phyloP scores from a whole-genome alignment of 2,113 vertebrate species.

The Perccottus glenii region DNA sequence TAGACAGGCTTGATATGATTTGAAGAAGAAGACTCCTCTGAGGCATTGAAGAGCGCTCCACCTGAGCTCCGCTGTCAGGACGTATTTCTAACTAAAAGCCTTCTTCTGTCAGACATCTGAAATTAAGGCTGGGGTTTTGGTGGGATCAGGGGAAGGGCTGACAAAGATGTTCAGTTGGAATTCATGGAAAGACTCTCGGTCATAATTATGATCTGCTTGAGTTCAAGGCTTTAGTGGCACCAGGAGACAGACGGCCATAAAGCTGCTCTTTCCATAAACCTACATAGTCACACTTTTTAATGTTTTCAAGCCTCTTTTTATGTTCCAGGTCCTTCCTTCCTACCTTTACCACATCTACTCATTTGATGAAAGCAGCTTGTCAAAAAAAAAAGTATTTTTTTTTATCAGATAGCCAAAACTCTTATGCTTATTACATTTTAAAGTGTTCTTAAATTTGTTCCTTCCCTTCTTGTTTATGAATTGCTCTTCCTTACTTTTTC shows the following conservation, averaged over 20 bases:
- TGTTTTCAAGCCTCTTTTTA: background rate
- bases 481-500: background rate
- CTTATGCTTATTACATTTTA: too few species aligned
- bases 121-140: conserved; percentile 3
- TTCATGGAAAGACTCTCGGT: conserved; percentile 27
- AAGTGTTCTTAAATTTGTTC: background rate
- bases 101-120: conserved; percentile 6
- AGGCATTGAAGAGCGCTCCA: background rate
- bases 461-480: background rate
- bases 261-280: conserved; percentile 17
- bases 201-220: conserved; percentile 44
- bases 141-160: conserved; percentile 31
- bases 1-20: background rate
- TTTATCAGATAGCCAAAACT: too few species aligned
- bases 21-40: background rate
- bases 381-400: too few species aligned
- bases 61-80: background rate
- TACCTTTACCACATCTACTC: background rate
- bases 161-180: conserved; percentile 33
- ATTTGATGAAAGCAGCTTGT: too few species aligned
- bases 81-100: conserved; percentile 2
- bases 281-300: background rate
- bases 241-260: conserved; percentile 39
- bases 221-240: conserved; percentile 37
- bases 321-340: background rate